Conservation (phyloP, 2,113 vertebrate species). For the Elachura formosa region DNA sequence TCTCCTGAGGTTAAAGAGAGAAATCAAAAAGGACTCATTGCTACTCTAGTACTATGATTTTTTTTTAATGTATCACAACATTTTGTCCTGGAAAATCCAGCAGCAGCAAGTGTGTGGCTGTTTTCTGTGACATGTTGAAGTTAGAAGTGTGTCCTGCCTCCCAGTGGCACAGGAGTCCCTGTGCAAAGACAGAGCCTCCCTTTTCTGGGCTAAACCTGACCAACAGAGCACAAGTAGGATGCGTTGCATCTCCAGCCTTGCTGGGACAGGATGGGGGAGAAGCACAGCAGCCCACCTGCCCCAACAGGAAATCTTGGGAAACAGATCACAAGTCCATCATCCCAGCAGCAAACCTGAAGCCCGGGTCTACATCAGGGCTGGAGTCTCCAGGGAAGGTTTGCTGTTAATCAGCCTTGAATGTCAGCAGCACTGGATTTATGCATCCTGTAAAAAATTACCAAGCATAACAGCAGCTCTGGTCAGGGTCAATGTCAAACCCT, state of each 20-base stretch:
- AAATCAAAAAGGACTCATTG: background rate
- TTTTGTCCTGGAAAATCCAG: background rate
- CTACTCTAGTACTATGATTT: background rate
- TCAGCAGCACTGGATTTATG: background rate
- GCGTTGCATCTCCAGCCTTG: fast-evolving
- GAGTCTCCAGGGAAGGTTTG: background rate
- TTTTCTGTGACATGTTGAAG: background rate
- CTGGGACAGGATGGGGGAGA: background rate
- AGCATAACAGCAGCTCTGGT: background rate
- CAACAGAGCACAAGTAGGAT: background rate
- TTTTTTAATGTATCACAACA: background rate
- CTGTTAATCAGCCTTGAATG: background rate
- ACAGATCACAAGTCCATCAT: background rate
- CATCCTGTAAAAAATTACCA: background rate
- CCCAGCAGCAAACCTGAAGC: background rate
- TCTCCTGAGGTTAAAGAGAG: background rate
- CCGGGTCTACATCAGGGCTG: background rate
- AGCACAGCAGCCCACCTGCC: background rate
- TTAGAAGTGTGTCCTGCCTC: background rate
- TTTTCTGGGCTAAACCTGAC: background rate
- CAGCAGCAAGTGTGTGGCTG: background rate
- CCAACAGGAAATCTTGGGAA: background rate
- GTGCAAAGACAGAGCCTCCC: background rate
- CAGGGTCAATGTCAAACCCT: background rate
- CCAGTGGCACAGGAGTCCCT: background rate